These are phyloP conservation scores for Todiramphus chloris DNA, from an alignment of 2,113 vertebrate species.

Conservation along the genomic window DNA sequence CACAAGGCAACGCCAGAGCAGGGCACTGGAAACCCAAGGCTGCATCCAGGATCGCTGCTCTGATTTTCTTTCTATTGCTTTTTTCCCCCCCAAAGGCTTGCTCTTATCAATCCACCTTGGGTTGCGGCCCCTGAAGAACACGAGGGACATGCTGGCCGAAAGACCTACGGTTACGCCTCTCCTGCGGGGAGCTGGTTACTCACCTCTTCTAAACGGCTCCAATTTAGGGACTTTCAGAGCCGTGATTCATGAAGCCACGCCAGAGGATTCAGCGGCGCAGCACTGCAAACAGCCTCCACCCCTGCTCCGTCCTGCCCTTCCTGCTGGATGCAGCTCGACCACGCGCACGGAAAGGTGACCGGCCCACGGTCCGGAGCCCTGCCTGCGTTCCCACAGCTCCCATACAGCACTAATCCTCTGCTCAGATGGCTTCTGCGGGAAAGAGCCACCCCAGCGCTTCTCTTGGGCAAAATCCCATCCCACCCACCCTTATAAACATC, in stretches of 20 bases:
- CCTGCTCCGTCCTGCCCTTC: neutral
- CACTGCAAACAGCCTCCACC: neutral
- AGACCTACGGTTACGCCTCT: neutral
- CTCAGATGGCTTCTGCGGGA: neutral
- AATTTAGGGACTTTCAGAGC: neutral
- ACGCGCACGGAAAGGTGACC: fast-evolving
- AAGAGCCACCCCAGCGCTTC: neutral
- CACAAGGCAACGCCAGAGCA: no score
- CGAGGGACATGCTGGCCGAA: neutral
- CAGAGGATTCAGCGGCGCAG: neutral
- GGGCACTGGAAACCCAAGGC: fast-evolving
- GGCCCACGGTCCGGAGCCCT: neutral
- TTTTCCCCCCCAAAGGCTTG: neutral
- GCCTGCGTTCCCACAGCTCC: no score
- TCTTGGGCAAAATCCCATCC: neutral
- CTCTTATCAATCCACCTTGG: neutral
- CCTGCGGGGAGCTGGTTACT: neutral
- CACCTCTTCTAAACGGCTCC: neutral
- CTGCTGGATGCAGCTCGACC: neutral
- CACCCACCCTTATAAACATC: neutral
- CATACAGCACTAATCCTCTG: neutral
- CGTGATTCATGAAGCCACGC: neutral
- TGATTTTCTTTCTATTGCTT: fast-evolving
- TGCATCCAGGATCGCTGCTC: neutral
- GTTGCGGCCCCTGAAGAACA: neutral